Evolutionary conservation across 2,888 invertebrate genomes (phyloP).

Genomic region (Nymphalis c-album): DNA sequence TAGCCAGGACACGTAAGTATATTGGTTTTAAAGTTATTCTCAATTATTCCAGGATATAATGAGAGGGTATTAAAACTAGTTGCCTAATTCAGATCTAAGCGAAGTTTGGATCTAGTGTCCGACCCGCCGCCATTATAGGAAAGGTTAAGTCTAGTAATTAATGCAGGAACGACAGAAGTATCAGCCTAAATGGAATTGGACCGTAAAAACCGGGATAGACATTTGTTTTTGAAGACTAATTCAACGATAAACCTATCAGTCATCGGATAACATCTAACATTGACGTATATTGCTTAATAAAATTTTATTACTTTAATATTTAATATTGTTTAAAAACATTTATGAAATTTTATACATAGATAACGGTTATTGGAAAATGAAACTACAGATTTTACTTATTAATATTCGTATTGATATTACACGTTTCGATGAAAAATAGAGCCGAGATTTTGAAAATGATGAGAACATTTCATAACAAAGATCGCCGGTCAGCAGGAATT

Average conservation of each 20-base stretch:
- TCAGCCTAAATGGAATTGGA: conserved; percentile 8
- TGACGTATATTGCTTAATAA: neutral
- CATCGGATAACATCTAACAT: neutral
- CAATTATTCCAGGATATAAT: neutral
- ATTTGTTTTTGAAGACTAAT: conserved; percentile 1
- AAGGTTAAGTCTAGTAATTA: conserved; percentile 64
- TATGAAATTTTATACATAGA: neutral
- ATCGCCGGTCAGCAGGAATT: conserved; percentile 33
- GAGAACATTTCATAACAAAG: conserved; percentile 31
- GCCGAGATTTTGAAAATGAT: conserved; percentile 28
- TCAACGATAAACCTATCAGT: conserved; percentile 1
- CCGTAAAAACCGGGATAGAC: neutral
- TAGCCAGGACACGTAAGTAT: neutral
- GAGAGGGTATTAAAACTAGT: conserved; percentile 5
- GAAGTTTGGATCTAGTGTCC: conserved; percentile 44
- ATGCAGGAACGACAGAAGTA: conserved; percentile 52
- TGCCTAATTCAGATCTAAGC: conserved; percentile 19
- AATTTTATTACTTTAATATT: neutral
- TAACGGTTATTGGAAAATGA: neutral
- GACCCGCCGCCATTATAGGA: conserved; percentile 50
- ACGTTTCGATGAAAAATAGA: conserved; percentile 18
- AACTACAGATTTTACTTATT: conserved; percentile 2
- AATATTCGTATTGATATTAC: conserved; percentile 24
- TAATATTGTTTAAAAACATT: neutral
- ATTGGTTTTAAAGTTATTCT: neutral